Evolutionary conservation across 2,113 vertebrate species (phyloP).

Genomic region (Anarrhichthys ocellatus): DNA sequence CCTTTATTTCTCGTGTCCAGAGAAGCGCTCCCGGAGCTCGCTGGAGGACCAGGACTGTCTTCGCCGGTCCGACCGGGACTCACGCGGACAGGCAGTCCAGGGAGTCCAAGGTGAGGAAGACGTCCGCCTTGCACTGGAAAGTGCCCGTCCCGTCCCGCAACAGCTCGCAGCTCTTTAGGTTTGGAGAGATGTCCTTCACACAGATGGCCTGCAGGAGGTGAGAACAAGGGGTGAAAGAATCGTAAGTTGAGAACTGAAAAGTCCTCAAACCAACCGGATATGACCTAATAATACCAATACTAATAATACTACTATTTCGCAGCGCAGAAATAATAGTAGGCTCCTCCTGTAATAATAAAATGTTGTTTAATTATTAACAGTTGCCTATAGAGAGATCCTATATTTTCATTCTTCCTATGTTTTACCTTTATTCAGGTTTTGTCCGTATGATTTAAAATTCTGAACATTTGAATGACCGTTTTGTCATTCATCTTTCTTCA

Average conservation of each 20-base stretch:
- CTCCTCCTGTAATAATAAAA: not conserved
- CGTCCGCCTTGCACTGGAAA: slow-evolving; percentile 84
- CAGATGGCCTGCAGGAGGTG: slow-evolving; percentile 79
- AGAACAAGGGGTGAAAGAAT: not conserved
- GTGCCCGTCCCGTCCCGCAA: slow-evolving; percentile 77
- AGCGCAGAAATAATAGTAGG: not conserved
- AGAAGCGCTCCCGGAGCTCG: slow-evolving; percentile 21
- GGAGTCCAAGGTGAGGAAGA: slow-evolving; percentile 83
- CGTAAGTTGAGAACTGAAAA: not conserved
- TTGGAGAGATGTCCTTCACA: slow-evolving; percentile 81
- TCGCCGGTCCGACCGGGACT: slow-evolving; percentile 36
- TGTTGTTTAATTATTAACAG: too few species aligned
- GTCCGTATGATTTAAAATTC: not conserved
- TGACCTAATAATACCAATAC: not conserved
- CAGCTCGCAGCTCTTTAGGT: slow-evolving; percentile 85
- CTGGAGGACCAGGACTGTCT: slow-evolving; percentile 14
- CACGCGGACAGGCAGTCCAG: slow-evolving; percentile 74
- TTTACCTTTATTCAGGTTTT: not conserved
- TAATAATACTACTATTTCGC: not conserved
- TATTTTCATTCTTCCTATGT: not conserved
- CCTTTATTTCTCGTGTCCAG: not conserved
- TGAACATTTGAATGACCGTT: not conserved
- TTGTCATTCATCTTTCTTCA: not conserved
- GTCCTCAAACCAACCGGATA: not conserved
- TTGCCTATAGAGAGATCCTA: not conserved